phyloP scores from a whole-genome alignment of 2,797 vertebrate species.

The Liasis olivaceus region DNA sequence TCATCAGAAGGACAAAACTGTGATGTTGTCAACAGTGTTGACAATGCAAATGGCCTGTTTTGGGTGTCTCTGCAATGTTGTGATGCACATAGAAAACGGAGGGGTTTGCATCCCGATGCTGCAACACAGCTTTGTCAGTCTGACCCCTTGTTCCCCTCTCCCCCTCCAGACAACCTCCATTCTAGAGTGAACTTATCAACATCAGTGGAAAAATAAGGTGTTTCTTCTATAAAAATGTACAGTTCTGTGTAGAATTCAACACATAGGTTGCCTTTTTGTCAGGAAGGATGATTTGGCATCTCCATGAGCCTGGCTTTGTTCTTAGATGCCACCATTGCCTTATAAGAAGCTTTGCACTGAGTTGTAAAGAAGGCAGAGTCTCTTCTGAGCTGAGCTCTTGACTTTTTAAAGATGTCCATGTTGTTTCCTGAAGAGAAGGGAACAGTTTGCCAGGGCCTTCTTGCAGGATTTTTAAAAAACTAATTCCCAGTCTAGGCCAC shows the following conservation, averaged over 20 bases:
- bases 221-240: not conserved
- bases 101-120: not conserved
- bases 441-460: too few species aligned
- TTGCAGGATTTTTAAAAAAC: too few species aligned
- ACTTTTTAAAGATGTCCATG: too few species aligned
- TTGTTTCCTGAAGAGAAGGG: too few species aligned
- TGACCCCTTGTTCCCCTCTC: too few species aligned
- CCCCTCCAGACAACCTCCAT: too few species aligned
- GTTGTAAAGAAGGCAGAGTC: not conserved
- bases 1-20: not conserved
- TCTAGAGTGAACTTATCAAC: too few species aligned
- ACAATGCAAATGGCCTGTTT: not conserved
- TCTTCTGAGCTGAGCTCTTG: too few species aligned
- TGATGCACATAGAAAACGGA: not conserved
- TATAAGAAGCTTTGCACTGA: not conserved
- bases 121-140: too few species aligned
- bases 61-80: not conserved
- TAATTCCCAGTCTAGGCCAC: too few species aligned
- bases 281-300: not conserved
- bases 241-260: too few species aligned
- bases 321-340: not conserved
- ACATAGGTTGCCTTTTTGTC: not conserved
- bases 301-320: not conserved
- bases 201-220: not conserved
- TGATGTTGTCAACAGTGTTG: not conserved